Percentiles rank a stretch among this genome's conserved stretches.
These are phyloP conservation scores for Eupithecia vulgata DNA, from an alignment of 2,888 invertebrate genomes.

Conservation along the genomic window DNA sequence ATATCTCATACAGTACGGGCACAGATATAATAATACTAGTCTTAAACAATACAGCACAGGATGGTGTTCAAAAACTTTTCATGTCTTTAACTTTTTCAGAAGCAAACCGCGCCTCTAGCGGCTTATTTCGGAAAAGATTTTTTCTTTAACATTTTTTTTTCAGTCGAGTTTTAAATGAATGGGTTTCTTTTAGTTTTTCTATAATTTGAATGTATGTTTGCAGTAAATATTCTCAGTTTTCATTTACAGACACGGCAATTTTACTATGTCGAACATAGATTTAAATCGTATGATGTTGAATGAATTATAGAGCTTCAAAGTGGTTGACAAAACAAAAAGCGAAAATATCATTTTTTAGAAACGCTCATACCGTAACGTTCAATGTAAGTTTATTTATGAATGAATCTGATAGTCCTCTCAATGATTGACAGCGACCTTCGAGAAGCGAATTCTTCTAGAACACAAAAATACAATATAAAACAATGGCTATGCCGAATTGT, in stretches of 20 bases:
- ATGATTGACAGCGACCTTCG: constrained; percentile 32
- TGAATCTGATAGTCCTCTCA: constrained; percentile 23
- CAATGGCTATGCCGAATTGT: constrained; percentile 69
- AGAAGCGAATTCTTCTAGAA: constrained; percentile 53
- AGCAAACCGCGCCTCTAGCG: not conserved
- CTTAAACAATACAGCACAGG: too few relatives aligned
- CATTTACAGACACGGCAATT: too few relatives aligned
- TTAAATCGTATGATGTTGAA: too few relatives aligned
- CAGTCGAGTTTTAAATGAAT: too few relatives aligned
- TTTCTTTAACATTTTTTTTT: not conserved
- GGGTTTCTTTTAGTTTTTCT: too few relatives aligned
- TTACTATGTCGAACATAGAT: too few relatives aligned
- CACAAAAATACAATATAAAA: constrained; percentile 53
- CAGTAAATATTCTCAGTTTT: too few relatives aligned
- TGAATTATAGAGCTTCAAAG: too few relatives aligned
- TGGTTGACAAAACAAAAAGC: too few relatives aligned
- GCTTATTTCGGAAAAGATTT: not conserved
- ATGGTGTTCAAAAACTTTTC: not conserved
- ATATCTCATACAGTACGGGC: not conserved
- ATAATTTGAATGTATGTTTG: too few relatives aligned
- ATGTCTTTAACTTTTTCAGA: not conserved
- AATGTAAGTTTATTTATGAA: not conserved
- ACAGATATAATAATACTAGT: too few relatives aligned
- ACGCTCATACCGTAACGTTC: not conserved
- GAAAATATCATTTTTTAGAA: too few relatives aligned